These are phyloP conservation scores for Gadus chalcogrammus DNA, from an alignment of 2,113 vertebrate species.

Conservation along the genomic window DNA sequence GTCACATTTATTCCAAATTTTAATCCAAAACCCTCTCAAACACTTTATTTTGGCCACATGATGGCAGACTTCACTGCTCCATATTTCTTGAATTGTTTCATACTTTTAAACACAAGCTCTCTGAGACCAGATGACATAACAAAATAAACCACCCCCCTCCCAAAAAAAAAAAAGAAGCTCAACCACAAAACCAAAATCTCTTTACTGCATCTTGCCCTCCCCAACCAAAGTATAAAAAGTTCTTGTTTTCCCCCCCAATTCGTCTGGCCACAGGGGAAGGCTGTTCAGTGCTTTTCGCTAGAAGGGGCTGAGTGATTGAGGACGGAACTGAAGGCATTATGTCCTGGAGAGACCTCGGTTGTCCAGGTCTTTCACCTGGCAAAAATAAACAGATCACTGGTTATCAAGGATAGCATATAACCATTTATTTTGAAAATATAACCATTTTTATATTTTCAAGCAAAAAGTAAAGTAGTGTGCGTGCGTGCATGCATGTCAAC, in stretches of 20 bases:
- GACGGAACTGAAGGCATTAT: slow-evolving; percentile 63
- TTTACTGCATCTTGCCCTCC: slow-evolving; percentile 63
- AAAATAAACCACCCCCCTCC: slow-evolving; percentile 16
- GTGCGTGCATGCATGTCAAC: neutral
- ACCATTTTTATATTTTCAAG: too few relatives aligned
- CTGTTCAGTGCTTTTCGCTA: slow-evolving; percentile 76
- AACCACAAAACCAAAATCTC: slow-evolving; percentile 63
- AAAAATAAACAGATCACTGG: neutral
- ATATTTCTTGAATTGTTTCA: slow-evolving; percentile 51
- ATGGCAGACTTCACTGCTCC: slow-evolving; percentile 66
- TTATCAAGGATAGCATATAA: neutral
- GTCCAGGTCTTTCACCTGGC: slow-evolving; percentile 95
- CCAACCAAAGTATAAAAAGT: slow-evolving; percentile 80
- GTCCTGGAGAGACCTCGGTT: slow-evolving; percentile 95
- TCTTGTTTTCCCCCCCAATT: slow-evolving; percentile 50
- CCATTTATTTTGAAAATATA: too few relatives aligned
- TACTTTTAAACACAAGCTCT: slow-evolving; percentile 50
- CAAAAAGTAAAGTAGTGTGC: neutral
- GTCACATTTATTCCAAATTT: slow-evolving; percentile 42
- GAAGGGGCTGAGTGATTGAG: slow-evolving; percentile 33
- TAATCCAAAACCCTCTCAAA: slow-evolving; percentile 57
- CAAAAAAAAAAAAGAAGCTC: slow-evolving; percentile 14
- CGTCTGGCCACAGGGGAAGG: slow-evolving; percentile 72
- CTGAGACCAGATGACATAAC: slow-evolving; percentile 56
- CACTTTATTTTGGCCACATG: slow-evolving; percentile 64